Conservation (phyloP, 2,888 invertebrate species). For the Acholoe squamosa region DNA sequence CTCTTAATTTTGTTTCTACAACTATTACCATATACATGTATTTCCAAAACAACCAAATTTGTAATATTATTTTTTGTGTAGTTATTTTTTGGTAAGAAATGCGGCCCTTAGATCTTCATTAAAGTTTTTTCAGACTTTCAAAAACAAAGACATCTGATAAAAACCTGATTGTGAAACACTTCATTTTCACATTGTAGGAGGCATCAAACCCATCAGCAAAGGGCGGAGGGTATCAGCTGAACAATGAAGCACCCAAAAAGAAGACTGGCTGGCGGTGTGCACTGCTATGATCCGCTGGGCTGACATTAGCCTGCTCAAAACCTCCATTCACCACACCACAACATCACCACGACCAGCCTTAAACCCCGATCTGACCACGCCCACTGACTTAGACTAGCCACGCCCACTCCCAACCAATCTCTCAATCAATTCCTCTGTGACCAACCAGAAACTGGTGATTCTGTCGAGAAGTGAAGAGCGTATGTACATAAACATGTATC, state of each 20-base stretch:
- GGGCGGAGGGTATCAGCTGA: constrained; percentile 69
- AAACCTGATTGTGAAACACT: too few relatives aligned
- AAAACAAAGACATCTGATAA: too few relatives aligned
- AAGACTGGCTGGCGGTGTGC: constrained; percentile 69
- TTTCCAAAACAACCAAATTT: too few relatives aligned
- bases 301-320: constrained; percentile 53
- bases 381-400: constrained; percentile 47
- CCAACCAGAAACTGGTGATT: neutral
- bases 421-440: neutral
- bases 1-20: too few relatives aligned
- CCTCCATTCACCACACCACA: constrained; percentile 40
- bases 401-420: neutral
- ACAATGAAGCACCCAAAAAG: constrained; percentile 69
- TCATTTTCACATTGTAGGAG: constrained; percentile 65
- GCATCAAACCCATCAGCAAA: constrained; percentile 68
- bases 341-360: constrained; percentile 58
- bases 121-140: too few relatives aligned
- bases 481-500: neutral
- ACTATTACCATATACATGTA: too few relatives aligned
- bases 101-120: too few relatives aligned
- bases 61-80: too few relatives aligned
- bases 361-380: constrained; percentile 53
- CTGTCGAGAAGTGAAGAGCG: neutral
- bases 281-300: constrained; percentile 67
- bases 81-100: too few relatives aligned